These are phyloP conservation scores for Callitettix versicolor DNA, from an alignment of 1,140 invertebrate genomes.

Conservation along the genomic window DNA sequence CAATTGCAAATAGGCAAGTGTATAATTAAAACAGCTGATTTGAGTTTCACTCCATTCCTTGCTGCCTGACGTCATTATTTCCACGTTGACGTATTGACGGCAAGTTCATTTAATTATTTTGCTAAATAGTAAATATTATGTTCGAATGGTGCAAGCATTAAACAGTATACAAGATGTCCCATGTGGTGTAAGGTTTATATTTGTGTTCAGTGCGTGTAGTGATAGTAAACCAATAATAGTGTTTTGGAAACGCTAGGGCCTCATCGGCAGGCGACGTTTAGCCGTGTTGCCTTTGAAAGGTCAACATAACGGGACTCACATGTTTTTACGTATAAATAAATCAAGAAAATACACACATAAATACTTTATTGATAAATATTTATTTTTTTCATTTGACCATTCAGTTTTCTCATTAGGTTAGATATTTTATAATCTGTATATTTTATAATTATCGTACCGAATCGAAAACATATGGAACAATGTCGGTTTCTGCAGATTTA, in stretches of 20 bases:
- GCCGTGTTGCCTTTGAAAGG: slow-evolving; percentile 1
- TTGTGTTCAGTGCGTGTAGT: not conserved
- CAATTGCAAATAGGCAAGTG: not conserved
- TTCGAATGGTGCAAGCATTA: not conserved
- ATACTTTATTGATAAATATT: not conserved
- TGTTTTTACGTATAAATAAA: not conserved
- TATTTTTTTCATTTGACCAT: not conserved
- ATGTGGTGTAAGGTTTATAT: not conserved
- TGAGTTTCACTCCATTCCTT: not conserved
- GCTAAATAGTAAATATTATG: not conserved
- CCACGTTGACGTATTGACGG: slow-evolving; percentile 12
- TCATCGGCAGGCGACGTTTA: slow-evolving; percentile 7
- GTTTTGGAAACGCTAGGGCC: not conserved
- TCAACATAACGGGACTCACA: slow-evolving; percentile 2
- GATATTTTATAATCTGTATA: too few relatives aligned
- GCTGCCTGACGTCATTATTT: slow-evolving; percentile 10
- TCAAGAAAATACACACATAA: not conserved
- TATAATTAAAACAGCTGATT: not conserved
- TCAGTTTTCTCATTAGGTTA: not conserved
- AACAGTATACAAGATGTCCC: not conserved
- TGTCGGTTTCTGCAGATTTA: slow-evolving; percentile 20
- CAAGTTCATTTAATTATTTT: not conserved
- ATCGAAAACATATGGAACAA: slow-evolving; percentile 8
- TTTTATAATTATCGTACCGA: too few relatives aligned
- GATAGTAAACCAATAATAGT: not conserved